Percentiles rank a stretch among this genome's conserved stretches.
Evolutionary conservation across 1,140 invertebrate species (phyloP).

Genomic region (Pseudomyrmex concolor): DNA sequence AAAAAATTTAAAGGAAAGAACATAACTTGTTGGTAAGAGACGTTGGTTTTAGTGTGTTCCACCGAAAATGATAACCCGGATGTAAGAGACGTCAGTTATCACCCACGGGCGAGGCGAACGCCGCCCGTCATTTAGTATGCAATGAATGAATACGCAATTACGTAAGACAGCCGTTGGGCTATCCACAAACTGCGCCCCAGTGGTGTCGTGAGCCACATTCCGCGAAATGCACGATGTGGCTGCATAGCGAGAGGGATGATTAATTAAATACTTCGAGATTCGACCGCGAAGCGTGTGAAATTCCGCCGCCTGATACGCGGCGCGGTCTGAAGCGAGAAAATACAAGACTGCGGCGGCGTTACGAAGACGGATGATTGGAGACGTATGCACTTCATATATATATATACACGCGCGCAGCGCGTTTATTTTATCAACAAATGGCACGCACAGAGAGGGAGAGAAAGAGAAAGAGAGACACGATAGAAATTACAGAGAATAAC

Average conservation of each 20-base stretch:
- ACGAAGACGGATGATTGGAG: constrained; percentile 55
- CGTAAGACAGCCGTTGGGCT: not conserved
- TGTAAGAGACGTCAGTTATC: not conserved
- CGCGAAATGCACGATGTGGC: constrained; percentile 17
- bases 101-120: not conserved
- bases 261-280: constrained; percentile 56
- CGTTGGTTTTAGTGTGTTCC: no score
- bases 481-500: constrained; percentile 26
- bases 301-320: constrained; percentile 28
- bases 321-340: constrained; percentile 32
- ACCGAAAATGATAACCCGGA: no score
- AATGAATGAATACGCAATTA: constrained; percentile 45
- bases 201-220: constrained; percentile 21
- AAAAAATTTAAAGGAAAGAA: no score
- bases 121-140: constrained; percentile 33
- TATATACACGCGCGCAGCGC: not conserved
- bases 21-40: no score
- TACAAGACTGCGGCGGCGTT: constrained; percentile 31
- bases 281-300: constrained; percentile 39
- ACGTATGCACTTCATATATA: constrained; percentile 1
- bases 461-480: not conserved
- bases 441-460: not conserved
- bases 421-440: constrained; percentile 22
- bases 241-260: constrained; percentile 22
- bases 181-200: constrained; percentile 26